Percentiles rank a stretch among this genome's conserved stretches.
Conservation (phyloP, 2,113 vertebrate genomes). For the Ramphastos sulfuratus region DNA sequence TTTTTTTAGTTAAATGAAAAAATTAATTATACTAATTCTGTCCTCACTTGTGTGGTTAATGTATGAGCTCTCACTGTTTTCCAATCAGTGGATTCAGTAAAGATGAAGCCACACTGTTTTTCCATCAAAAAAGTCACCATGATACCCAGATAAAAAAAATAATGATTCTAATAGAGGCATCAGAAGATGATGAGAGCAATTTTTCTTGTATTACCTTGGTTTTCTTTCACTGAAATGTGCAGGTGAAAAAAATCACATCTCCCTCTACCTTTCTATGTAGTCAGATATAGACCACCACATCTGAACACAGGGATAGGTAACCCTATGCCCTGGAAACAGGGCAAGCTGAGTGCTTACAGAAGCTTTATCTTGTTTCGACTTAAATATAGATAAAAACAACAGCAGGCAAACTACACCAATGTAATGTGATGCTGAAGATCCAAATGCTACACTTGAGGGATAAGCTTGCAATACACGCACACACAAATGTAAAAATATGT, state of each 20-base stretch:
- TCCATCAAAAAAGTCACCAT: neutral
- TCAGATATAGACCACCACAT: neutral
- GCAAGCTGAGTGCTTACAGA: neutral
- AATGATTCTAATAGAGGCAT: neutral
- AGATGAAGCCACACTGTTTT: neutral
- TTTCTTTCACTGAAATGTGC: neutral
- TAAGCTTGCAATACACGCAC: neutral
- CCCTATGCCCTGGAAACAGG: neutral
- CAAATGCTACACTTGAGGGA: neutral
- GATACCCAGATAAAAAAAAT: conserved; percentile 1
- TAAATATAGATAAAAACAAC: neutral
- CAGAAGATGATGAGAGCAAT: neutral
- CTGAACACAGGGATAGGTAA: neutral
- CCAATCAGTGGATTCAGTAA: neutral
- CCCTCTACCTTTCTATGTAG: neutral
- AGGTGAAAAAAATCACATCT: neutral
- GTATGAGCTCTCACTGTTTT: neutral
- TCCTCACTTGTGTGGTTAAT: neutral
- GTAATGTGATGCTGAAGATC: neutral
- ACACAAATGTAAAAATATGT: neutral
- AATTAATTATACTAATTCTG: neutral
- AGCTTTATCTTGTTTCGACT: neutral
- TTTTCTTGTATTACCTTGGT: neutral
- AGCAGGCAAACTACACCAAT: neutral
- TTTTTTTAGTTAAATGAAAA: neutral